Evolutionary conservation across 2,888 invertebrate genomes (phyloP).

Genomic region (Ptycholaimellus sp.): DNA sequence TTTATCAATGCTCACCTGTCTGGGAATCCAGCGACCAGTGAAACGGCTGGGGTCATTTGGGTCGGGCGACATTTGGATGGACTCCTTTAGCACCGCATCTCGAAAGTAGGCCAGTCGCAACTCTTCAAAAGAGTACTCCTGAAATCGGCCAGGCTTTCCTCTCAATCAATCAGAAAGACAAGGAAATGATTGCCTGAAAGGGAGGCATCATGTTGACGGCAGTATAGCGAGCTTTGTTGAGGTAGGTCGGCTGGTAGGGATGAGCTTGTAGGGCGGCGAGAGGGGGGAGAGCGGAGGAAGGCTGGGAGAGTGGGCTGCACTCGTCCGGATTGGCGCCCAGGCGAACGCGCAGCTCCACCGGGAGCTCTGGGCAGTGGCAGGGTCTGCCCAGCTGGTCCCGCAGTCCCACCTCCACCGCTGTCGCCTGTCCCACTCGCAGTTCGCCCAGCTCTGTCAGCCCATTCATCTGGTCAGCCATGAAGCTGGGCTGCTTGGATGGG

Average conservation of each 20-base stretch:
- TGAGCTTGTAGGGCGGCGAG: constrained; percentile 11
- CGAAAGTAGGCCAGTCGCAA: constrained; percentile 35
- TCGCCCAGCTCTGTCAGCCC: no score
- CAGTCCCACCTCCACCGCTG: background rate
- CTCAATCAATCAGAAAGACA: no score
- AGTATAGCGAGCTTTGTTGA: constrained; percentile 40
- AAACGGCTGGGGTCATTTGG: constrained; percentile 22
- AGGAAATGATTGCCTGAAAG: no score
- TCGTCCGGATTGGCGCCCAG: no score
- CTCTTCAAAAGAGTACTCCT: constrained; percentile 73
- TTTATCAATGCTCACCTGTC: constrained; percentile 64
- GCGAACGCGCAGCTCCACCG: background rate
- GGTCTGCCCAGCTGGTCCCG: background rate
- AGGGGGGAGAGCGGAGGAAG: constrained; percentile 6
- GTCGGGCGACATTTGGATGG: constrained; percentile 49
- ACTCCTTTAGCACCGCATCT: constrained; percentile 39
- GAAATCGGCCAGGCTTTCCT: no score
- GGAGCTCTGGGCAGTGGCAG: background rate
- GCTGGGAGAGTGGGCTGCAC: no score
- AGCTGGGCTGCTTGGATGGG: background rate
- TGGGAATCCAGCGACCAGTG: constrained; percentile 69
- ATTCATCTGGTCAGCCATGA: background rate
- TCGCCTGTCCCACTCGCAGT: background rate
- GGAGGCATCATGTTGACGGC: constrained; percentile 85
- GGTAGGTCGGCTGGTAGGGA: constrained; percentile 16